phyloP scores from a whole-genome alignment of 2,113 vertebrate genomes.

The Epinephelus moara region DNA sequence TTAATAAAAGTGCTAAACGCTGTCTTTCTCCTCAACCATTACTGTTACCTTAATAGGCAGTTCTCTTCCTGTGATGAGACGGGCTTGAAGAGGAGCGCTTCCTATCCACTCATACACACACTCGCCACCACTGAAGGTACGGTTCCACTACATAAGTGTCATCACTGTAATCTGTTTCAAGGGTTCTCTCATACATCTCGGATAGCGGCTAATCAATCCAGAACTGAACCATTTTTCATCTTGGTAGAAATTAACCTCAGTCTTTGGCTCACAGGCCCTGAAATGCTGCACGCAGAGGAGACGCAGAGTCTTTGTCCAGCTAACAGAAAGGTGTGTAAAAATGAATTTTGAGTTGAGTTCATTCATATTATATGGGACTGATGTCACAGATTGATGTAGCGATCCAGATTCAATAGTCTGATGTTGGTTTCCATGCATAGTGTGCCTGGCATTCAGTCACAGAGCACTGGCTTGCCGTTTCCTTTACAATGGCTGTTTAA shows the following conservation, averaged over 20 bases:
- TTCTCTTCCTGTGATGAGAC: conserved; percentile 90
- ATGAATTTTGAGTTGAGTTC: no score
- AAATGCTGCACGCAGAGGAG: conserved; percentile 89
- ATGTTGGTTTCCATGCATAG: no score
- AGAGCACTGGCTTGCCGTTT: no score
- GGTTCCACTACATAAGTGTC: neutral
- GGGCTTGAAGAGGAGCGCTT: conserved; percentile 93
- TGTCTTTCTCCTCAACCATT: conserved; percentile 37
- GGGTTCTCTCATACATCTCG: neutral
- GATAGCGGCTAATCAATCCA: neutral
- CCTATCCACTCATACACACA: conserved; percentile 92
- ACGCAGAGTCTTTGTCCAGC: conserved; percentile 89
- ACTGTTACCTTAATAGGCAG: conserved; percentile 78
- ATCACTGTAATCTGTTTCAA: neutral
- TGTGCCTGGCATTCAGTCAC: no score
- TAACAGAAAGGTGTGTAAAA: conserved; percentile 90
- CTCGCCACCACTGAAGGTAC: conserved; percentile 89
- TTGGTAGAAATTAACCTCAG: conserved; percentile 20
- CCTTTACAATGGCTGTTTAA: no score
- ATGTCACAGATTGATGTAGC: no score
- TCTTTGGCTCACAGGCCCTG: conserved; percentile 83
- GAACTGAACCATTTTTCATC: neutral
- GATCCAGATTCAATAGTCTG: no score
- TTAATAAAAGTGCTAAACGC: conserved; percentile 19
- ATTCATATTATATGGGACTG: no score